Base-by-base conservation (phyloP, 2,797 vertebrate genomes). In the Coranthus polyacanthus region DNA sequence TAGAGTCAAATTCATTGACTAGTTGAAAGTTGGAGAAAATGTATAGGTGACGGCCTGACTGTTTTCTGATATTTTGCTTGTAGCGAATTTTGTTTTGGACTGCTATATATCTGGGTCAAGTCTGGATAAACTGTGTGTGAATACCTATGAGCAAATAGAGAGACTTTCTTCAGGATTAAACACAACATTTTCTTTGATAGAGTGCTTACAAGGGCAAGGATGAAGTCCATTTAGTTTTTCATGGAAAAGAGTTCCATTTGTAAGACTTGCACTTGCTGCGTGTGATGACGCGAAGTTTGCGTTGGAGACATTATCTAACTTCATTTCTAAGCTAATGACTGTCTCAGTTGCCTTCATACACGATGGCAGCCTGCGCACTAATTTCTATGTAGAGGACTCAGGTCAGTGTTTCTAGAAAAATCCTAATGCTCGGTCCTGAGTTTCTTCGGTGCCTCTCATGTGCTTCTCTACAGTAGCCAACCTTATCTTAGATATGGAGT, bases 191-290 rank as follows among this genome's bases (percentile, higher is more conserved):
- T n/a, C 21, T 55, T 56, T 66, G 51, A 73, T 39, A 68, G 34
- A 66, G 9, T 5, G 3, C 64, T 36, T 52, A 20, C 16, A 73
- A 56, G 64, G 69, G 18, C 16, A 73, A 56, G 64, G 69, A 77
- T 70, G 3, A 46, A 57, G 12, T 62, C 52, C 54, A 62, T 43
- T 32, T 17, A 20, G 32, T 44, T 64, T 56, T 70, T 58, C 17
- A 42, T 11, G 13, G 61, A 71, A 18, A 57, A 50, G 29, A 20
- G 46, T 77, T 49, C 15, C 8, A 32, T 9, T 8, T 32, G 29
- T 32, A 32, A 9, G 7, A 32, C 10, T 8, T 32, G 29, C 3
- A 1, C 3, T 32, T 10, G 29, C 7, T 32, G n/a, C 10, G 29
- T 32, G 29, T 32, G 29, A 32, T 32, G 8, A 32, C 10, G 3